A percentile compares a stretch with the other conserved stretches of the same genome.
Evolutionary conservation across 2,797 vertebrate genomes (phyloP).

Genomic region (Helarctos malayanus): DNA sequence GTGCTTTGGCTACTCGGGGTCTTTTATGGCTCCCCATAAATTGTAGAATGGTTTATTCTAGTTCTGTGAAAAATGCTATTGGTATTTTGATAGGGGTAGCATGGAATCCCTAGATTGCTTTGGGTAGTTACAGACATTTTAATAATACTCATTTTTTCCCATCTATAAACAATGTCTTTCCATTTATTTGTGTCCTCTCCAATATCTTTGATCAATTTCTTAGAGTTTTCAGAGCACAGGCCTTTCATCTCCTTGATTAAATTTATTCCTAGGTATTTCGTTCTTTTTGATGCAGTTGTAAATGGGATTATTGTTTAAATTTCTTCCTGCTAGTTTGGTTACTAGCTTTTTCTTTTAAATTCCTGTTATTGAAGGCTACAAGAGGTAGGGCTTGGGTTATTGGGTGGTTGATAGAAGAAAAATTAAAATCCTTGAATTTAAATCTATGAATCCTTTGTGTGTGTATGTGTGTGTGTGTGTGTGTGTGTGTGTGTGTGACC

Average conservation of each 20-base stretch:
- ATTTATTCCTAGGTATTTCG: neutral
- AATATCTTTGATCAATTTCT: neutral
- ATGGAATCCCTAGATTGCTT: neutral
- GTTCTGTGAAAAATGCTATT: neutral
- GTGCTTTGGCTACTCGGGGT: neutral
- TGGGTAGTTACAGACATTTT: neutral
- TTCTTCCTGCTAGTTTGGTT: neutral
- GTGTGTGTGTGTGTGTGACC: neutral
- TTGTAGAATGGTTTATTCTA: neutral
- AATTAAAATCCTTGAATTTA: neutral
- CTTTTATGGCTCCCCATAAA: neutral
- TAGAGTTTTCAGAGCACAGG: neutral
- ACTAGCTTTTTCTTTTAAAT: neutral
- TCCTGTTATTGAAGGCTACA: neutral
- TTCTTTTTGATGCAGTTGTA: neutral
- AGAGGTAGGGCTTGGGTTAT: neutral
- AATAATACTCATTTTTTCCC: neutral
- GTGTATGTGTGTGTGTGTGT: neutral
- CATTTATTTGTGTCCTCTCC: neutral
- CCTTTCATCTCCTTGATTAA: neutral
- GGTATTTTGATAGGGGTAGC: neutral
- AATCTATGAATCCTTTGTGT: neutral
- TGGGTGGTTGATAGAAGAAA: constrained; percentile 16
- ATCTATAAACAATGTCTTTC: neutral
- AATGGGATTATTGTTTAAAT: neutral